A percentile compares a stretch with the other conserved stretches of the same genome.
phyloP scores from a whole-genome alignment of 2,797 vertebrate species.

The Phataginus tricuspis region DNA sequence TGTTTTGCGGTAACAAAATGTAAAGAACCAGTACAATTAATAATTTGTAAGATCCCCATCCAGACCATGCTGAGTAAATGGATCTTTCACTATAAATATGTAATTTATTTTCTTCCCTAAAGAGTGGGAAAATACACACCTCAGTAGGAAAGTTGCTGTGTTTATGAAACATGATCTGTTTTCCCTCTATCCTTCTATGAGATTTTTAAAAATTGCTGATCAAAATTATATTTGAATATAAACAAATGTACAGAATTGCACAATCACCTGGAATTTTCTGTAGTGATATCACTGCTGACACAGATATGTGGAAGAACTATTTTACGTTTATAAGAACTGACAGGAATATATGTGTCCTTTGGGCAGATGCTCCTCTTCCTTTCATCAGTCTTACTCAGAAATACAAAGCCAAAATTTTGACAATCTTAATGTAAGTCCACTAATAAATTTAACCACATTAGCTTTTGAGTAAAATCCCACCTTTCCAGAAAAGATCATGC shows the following conservation, averaged over 20 bases:
- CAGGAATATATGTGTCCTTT: neutral
- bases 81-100: neutral
- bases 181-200: neutral
- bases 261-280: neutral
- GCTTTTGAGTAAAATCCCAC: neutral
- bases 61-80: neutral
- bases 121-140: neutral
- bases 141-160: neutral
- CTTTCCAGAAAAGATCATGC: neutral
- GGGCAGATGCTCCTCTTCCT: neutral
- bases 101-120: neutral
- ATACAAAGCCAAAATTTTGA: neutral
- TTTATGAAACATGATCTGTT: neutral
- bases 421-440: neutral
- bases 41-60: neutral
- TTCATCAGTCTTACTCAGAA: neutral
- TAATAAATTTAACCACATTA: neutral
- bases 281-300: neutral
- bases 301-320: neutral
- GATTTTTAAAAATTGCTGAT: neutral
- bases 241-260: neutral
- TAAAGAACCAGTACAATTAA: neutral
- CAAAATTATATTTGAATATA: neutral
- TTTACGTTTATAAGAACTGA: neutral
- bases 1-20: neutral